A percentile compares a stretch with the other conserved stretches of the same genome.
phyloP scores from a whole-genome alignment of 2,797 vertebrate genomes.

The Diplodus sargus region DNA sequence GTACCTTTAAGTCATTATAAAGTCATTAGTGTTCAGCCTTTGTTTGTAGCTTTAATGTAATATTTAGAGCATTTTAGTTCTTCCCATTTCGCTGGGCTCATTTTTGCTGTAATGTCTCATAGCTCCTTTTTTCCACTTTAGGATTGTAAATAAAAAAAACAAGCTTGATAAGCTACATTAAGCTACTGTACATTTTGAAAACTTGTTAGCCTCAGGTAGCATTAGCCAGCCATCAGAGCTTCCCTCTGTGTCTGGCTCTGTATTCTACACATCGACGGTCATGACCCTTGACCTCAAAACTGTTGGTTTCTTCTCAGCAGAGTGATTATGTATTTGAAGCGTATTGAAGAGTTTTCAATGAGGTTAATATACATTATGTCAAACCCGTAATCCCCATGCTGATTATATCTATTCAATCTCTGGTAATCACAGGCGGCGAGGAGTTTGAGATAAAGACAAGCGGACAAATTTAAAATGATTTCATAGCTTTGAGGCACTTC shows the following conservation, averaged over 20 bases:
- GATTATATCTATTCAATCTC: background rate
- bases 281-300: background rate
- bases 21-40: background rate
- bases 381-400: background rate
- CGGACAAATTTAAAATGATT: conserved; percentile 1
- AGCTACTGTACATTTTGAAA: background rate
- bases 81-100: background rate
- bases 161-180: background rate
- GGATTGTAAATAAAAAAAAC: background rate
- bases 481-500: background rate
- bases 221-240: background rate
- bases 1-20: background rate
- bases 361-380: background rate
- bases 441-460: background rate
- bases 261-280: background rate
- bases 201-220: background rate
- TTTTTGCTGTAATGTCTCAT: background rate
- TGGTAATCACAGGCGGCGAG: background rate
- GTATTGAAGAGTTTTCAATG: background rate
- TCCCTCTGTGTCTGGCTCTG: background rate
- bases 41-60: conserved; percentile 10
- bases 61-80: background rate
- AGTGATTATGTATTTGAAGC: conserved; percentile 3
- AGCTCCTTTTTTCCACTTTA: background rate
- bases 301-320: conserved; percentile 14